A percentile compares a stretch with the other conserved stretches of the same genome.
Conservation (phyloP, 2,888 invertebrate species). For the Harpalus rubripes region DNA sequence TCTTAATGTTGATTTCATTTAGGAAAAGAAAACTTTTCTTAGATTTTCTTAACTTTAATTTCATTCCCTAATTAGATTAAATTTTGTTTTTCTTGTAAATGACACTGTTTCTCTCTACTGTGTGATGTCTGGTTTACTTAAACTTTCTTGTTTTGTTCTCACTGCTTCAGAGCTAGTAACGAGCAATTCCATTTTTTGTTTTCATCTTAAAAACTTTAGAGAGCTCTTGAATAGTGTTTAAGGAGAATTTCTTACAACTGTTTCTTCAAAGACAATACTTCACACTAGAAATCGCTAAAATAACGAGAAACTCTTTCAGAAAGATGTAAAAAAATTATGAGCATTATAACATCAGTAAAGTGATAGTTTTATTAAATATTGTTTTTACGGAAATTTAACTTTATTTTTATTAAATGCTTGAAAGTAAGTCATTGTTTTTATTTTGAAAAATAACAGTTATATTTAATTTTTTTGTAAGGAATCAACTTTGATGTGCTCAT, state of each 20-base stretch:
- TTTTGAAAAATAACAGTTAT: too few relatives aligned
- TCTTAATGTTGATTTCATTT: constrained; percentile 55
- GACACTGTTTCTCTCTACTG: constrained; percentile 47
- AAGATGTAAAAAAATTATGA: not conserved
- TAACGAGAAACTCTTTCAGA: not conserved
- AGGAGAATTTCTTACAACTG: constrained; percentile 37
- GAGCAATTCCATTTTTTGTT: constrained; percentile 44
- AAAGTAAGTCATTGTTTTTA: too few relatives aligned
- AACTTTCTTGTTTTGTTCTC: constrained; percentile 46
- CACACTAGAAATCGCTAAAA: constrained; percentile 23
- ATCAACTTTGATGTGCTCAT: too few relatives aligned
- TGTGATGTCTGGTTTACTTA: constrained; percentile 53
- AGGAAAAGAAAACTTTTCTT: constrained; percentile 57
- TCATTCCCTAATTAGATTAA: constrained; percentile 62
- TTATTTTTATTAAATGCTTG: too few relatives aligned
- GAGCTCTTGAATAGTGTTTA: constrained; percentile 49
- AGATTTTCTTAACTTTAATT: constrained; percentile 58
- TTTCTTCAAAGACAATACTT: constrained; percentile 32
- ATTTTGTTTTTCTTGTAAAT: constrained; percentile 56
- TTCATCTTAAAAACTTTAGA: constrained; percentile 46
- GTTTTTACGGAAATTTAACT: too few relatives aligned
- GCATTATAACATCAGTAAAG: not conserved
- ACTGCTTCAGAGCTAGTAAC: constrained; percentile 35
- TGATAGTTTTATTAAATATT: too few relatives aligned
- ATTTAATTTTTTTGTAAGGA: too few relatives aligned